Base-by-base conservation (phyloP, 2,797 vertebrate species). In the Ara ararauna region DNA sequence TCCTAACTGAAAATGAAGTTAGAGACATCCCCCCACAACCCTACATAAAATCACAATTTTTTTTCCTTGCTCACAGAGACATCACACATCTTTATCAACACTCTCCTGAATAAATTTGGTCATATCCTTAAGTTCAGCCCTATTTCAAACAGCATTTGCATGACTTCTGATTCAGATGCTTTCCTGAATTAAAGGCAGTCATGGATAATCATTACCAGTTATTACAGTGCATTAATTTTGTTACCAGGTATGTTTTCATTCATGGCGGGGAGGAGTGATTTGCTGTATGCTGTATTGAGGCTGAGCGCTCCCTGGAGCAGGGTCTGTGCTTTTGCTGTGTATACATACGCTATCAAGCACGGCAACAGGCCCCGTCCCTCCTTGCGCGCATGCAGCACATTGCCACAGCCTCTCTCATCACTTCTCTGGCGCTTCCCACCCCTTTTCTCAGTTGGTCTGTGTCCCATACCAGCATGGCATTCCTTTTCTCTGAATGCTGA, bases 261-360 rank as follows among this genome's bases (percentile, higher is more conserved):
- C 3, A 5, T 7, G 4, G 56, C 7, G 14, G 22, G 56, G 42
- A 65, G 48, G 21, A 64, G 7, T 8, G 44, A 23, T 47, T 47
- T 1, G 10, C 53, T 71, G 32, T 20, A 2, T 0, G 7, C 24
- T 13, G 9, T 29, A 3, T 30, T 21, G 23, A 36, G 47, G 21
- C 74, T 58, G 45, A 65, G 79, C 1, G 0, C 51, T 76, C 30
- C 23, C 13, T 58, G 75, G 22, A 64, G 53, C 7, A 7, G 13
- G 54, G 32, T 10, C 3, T 0, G 2, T 34, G 42, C 45, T 62
- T 80, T 32, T 32, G 34, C 65, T 89, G 38, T 17, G 36, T 16
- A 45, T 40, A 7, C 32, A 1, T 17, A 6, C 0, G 2, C 34
- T 40, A 1, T 34, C 1, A 3, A 71, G 30, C 32, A 11, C 1